Base-by-base conservation (phyloP, 2,113 vertebrate genomes). In the Scomber colias region DNA sequence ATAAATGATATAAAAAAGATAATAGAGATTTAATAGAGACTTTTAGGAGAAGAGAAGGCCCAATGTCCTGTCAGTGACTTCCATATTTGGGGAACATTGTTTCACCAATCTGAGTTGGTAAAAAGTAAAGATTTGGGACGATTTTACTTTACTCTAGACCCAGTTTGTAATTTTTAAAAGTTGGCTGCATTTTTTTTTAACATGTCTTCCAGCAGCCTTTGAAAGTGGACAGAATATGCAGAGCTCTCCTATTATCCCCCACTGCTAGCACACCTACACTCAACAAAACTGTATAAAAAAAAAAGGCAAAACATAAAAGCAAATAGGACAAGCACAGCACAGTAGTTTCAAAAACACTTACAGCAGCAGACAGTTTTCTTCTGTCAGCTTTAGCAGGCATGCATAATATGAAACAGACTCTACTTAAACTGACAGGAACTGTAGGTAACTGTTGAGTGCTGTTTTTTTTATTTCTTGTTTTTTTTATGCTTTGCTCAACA, bases 391-490 rank as follows among this genome's bases (percentile, higher is more conserved):
- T 2, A 65, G 24, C 65, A 62, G 64, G 17, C 9, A 14, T 48
- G n/a, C 40, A 35, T 64, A 44, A 50, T 57, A 67, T 73, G 19
- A 17, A 76, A 57, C 2, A 15, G 19, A 60, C 56, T 79, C 44
- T 16, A 1, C 45, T 35, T 35, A 70, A 56, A 70, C 16, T 55
- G 63, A 65, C 49, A 19, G 44, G n/a, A 11, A 15, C 17, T 19
- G 51, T 15, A 48, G 79, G 63, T 60, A 57, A 81, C 40, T 61
- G 80, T 61, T 85, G 24, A n/a, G 44, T 44, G 51, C 54, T 15
- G 46, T 54, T 63, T 21, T 21, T 16, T 19, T 40, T 9, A 9
- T 40, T 40, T 40, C 35, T 46, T 27, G 24, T 1, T 27, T 27
- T 27, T 56, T 63, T 16, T 27, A 3, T 48, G 61, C 49, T 67